Evolutionary conservation across 2,888 invertebrate species (phyloP).

Genomic region (Noctuana brunneofusca): DNA sequence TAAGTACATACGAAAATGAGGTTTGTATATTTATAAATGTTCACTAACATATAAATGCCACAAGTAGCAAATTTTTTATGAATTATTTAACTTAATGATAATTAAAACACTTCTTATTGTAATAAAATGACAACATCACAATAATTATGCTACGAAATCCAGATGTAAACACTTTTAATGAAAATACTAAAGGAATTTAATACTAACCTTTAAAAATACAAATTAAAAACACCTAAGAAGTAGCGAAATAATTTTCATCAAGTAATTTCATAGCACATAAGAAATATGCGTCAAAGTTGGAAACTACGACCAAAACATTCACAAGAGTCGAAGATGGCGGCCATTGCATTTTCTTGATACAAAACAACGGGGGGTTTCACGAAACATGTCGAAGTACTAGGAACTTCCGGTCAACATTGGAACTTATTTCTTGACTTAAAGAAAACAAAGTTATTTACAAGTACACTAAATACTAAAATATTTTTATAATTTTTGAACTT

Average conservation of each 20-base stretch:
- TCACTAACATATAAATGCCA: slow-evolving; percentile 49
- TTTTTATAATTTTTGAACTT: background rate
- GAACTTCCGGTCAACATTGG: slow-evolving; percentile 64
- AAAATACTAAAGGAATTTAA: slow-evolving; percentile 59
- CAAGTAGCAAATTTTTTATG: slow-evolving; percentile 41
- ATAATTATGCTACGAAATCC: slow-evolving; percentile 83
- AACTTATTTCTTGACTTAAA: background rate
- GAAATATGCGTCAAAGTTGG: slow-evolving; percentile 74
- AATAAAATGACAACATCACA: slow-evolving; percentile 81
- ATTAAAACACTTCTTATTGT: slow-evolving; percentile 60
- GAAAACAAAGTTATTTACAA: too few species aligned
- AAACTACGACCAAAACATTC: slow-evolving; percentile 88
- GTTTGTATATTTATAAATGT: slow-evolving; percentile 66
- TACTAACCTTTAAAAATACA: slow-evolving; percentile 68
- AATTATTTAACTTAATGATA: slow-evolving; percentile 38
- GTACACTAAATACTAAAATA: background rate
- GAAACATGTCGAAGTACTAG: slow-evolving; percentile 70
- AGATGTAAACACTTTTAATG: slow-evolving; percentile 89
- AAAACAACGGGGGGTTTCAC: slow-evolving; percentile 84
- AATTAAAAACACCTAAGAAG: slow-evolving; percentile 65
- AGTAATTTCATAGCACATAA: slow-evolving; percentile 75
- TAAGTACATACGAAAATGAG: slow-evolving; percentile 74
- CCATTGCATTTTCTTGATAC: slow-evolving; percentile 92
- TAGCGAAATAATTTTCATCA: slow-evolving; percentile 71
- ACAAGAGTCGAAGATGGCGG: slow-evolving; percentile 93